Evolutionary conservation across 2,797 vertebrate species (phyloP), one percentile per base, ranked within the genome.

Genomic region (Setipinna tenuifilis): DNA sequence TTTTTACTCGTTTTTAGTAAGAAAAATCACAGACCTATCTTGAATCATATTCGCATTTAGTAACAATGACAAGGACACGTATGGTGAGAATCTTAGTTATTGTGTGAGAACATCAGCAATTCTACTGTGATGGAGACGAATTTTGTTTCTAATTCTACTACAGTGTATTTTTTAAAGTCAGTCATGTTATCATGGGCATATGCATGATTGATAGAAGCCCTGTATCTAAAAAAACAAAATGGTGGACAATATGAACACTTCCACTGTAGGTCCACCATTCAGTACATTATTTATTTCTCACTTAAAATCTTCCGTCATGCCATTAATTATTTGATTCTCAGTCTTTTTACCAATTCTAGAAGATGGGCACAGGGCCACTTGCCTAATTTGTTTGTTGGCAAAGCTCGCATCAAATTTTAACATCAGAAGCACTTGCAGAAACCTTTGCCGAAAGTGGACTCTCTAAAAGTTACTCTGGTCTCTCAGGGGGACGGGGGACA

Each of bases 311-410:
- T 31, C 41, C 71, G 9, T 21, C 35, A 2, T 35, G 71, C 16
- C 71, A 0, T 44, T 44, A 35, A 44, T 44, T 17, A 9, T 78
- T 78, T 59, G 19, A 54, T 19, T n/a, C 1, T 44, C 6, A 5
- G 71, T n/a, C 35, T 17, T 17, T 78, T 21, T 41, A 44, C 71
- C 41, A 41, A 44, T 21, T 21, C 14, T 5, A 14, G 12, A 28
- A 31, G 71, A 41, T 78, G 35, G 71, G 71, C 71, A 78, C 17
- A 10, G 35, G 17, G 71, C 71, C 71, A 78, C 71, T 41, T 44
- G 71, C 3, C 35, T 78, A 78, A 78, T 44, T 78, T 21, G 71
- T 78, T 78, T 78, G 31, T 31, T 78, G 71, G 71, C 71, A 78
- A 21, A 12, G 2, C 71, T 78, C 71, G 35, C 35, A 0, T 19